A percentile compares a stretch with the other conserved stretches of the same genome.
Conservation (phyloP, 2,888 invertebrate genomes). For the Diarsia rubi region DNA sequence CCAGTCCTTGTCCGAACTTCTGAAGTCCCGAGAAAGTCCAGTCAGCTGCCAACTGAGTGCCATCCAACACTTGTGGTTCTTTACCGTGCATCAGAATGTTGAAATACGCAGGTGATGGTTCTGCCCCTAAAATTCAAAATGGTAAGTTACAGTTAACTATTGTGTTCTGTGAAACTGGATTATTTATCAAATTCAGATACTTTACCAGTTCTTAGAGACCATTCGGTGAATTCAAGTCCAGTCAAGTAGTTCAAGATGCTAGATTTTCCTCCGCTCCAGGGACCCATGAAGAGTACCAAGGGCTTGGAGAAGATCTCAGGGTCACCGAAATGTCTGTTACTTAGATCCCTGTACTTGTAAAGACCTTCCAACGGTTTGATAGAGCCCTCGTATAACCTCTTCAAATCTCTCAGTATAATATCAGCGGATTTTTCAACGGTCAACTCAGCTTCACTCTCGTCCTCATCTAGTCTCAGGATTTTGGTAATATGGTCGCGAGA, state of each 20-base stretch:
- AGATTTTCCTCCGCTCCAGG: slow-evolving; percentile 99
- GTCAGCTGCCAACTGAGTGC: slow-evolving; percentile 98
- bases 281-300: slow-evolving; percentile 97
- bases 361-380: slow-evolving; percentile 97
- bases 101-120: slow-evolving; percentile 98
- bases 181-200: slow-evolving; percentile 9
- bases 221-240: slow-evolving; percentile 95
- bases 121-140: slow-evolving; percentile 93
- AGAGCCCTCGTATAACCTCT: slow-evolving; percentile 95
- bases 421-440: slow-evolving; percentile 94
- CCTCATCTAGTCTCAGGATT: slow-evolving; percentile 95
- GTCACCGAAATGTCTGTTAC: slow-evolving; percentile 97
- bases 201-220: slow-evolving; percentile 96
- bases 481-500: slow-evolving; percentile 95
- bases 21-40: slow-evolving; percentile 98
- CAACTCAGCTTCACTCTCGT: slow-evolving; percentile 93
- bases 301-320: slow-evolving; percentile 99
- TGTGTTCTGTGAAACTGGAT: neutral
- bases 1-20: slow-evolving; percentile 98
- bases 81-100: slow-evolving; percentile 97
- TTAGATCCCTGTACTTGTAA: slow-evolving; percentile 97
- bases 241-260: slow-evolving; percentile 98
- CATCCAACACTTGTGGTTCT: slow-evolving; percentile 96
- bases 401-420: slow-evolving; percentile 95
- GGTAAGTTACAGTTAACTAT: neutral